Percentiles rank a stretch among this genome's conserved stretches.
phyloP scores from a whole-genome alignment of 2,888 invertebrate genomes.

The Plagiodera versicolora region DNA sequence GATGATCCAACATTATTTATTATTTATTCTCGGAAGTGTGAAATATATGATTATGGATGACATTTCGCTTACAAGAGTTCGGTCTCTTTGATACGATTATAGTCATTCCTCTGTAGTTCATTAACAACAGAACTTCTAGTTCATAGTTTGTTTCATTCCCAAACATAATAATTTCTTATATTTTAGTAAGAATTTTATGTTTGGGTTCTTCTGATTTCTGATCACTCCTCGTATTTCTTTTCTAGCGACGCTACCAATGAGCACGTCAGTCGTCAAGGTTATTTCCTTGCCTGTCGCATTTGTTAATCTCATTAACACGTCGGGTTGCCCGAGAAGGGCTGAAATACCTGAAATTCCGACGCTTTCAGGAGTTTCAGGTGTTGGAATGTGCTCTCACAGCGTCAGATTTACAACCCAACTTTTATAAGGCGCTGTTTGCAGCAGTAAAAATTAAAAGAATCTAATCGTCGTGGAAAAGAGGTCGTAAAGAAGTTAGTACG shows the following conservation, averaged over 20 bases:
- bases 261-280: slow-evolving; percentile 5
- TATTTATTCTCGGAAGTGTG: no score
- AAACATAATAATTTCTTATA: no score
- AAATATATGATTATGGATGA: no score
- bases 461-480: neutral
- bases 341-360: slow-evolving; percentile 15
- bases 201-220: no score
- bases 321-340: slow-evolving; percentile 11
- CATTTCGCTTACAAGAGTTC: no score
- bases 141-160: no score
- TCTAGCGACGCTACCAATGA: neutral
- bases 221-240: no score
- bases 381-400: slow-evolving; percentile 13
- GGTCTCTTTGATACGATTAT: no score
- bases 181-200: no score
- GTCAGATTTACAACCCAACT: slow-evolving; percentile 16
- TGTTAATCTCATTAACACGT: slow-evolving; percentile 29
- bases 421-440: slow-evolving; percentile 12
- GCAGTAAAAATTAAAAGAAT: slow-evolving; percentile 20
- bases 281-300: slow-evolving; percentile 22
- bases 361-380: slow-evolving; percentile 10
- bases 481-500: neutral
- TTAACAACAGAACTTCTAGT: no score
- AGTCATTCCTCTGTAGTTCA: no score
- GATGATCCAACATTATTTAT: no score